Percentiles rank a stretch among this genome's conserved stretches.
Evolutionary conservation across 2,888 invertebrate species (phyloP).

Genomic region (Penaeus monodon): DNA sequence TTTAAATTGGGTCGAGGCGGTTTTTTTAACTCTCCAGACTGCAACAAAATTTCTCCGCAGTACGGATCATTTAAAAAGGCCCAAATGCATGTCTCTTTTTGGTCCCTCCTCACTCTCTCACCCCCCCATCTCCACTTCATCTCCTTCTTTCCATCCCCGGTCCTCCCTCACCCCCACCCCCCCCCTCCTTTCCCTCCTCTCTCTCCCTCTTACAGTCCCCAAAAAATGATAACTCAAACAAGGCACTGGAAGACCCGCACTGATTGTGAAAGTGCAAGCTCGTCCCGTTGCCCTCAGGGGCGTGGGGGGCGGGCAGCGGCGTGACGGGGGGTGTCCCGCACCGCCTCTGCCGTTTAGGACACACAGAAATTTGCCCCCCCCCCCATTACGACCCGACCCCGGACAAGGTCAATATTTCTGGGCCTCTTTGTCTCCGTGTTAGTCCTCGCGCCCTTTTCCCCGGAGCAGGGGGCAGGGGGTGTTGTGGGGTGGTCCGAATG

Average conservation of each 20-base stretch:
- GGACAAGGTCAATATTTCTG: constrained; percentile 43
- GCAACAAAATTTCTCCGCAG: too few species aligned
- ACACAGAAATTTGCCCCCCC: constrained; percentile 33
- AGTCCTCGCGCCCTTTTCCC: too few species aligned
- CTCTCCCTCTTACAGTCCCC: not conserved
- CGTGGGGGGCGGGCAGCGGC: too few species aligned
- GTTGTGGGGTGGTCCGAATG: too few species aligned
- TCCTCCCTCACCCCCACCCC: not conserved
- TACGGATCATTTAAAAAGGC: too few species aligned
- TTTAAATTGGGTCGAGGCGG: too few species aligned
- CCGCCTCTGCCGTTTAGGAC: constrained; percentile 16
- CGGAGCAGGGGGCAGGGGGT: too few species aligned
- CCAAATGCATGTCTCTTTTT: not conserved
- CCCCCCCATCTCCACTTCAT: not conserved
- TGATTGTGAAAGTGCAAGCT: too few species aligned
- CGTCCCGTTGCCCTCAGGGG: too few species aligned
- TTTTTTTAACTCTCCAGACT: too few species aligned
- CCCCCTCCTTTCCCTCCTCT: not conserved
- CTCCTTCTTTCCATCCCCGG: not conserved
- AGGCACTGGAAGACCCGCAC: too few species aligned
- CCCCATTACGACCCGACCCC: constrained; percentile 31
- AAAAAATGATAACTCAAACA: too few species aligned
- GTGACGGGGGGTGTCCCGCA: not conserved
- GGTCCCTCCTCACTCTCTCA: not conserved
- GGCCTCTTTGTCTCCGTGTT: constrained; percentile 1